These are phyloP conservation scores for Pavo muticus DNA, from an alignment of 2,113 vertebrate genomes.

Conservation along the genomic window DNA sequence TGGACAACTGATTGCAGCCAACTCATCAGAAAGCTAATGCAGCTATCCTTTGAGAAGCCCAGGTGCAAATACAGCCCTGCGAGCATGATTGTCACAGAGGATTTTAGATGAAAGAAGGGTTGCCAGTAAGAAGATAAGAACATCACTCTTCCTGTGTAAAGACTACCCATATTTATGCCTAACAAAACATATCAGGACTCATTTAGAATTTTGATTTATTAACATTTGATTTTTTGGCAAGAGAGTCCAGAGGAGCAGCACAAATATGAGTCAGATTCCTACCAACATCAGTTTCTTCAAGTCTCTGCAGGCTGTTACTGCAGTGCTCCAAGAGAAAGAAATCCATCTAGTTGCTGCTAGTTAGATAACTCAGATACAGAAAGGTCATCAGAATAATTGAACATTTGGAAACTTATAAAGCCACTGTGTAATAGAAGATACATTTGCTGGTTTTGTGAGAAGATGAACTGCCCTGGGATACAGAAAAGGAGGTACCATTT, in stretches of 20 bases:
- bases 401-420: not conserved
- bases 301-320: not conserved
- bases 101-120: not conserved
- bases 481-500: not conserved
- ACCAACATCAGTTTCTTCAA: conserved; percentile 20
- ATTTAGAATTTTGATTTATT: not conserved
- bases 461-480: not conserved
- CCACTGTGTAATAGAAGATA: not conserved
- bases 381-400: not conserved
- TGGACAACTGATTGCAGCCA: not conserved
- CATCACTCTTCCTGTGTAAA: not conserved
- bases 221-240: not conserved
- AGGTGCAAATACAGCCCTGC: not conserved
- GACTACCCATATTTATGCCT: not conserved
- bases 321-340: not conserved
- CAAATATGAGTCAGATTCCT: conserved; percentile 17
- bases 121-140: not conserved
- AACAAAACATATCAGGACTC: not conserved
- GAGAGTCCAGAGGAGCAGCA: not conserved
- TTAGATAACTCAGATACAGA: not conserved
- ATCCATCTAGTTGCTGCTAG: not conserved
- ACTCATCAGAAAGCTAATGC: not conserved
- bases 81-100: not conserved
- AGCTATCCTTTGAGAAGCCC: not conserved
- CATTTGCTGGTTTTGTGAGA: not conserved